phyloP scores from a whole-genome alignment of 1,140 invertebrate species.

The Bombus cullumanus region DNA sequence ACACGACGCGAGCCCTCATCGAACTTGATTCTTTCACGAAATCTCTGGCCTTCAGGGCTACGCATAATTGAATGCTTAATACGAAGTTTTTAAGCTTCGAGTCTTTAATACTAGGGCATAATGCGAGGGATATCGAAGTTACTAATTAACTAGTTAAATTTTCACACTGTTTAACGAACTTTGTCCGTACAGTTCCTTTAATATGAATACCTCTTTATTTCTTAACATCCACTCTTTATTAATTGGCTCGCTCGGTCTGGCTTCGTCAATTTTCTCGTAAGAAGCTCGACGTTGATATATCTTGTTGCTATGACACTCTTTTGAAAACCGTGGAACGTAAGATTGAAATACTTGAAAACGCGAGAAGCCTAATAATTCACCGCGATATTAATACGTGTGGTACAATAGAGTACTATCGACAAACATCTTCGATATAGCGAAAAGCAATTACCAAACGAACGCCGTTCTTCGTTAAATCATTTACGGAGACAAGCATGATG shows the following conservation, averaged over 20 bases:
- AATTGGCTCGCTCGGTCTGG: too few species aligned
- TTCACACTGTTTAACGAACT: background rate
- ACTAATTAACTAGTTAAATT: constrained; percentile 21
- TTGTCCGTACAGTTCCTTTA: background rate
- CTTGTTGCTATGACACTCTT: too few species aligned
- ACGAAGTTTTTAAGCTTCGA: background rate
- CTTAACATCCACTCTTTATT: background rate
- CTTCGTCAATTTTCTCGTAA: background rate
- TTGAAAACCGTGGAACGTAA: too few species aligned
- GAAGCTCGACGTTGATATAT: background rate
- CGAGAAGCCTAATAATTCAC: too few species aligned
- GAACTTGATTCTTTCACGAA: background rate
- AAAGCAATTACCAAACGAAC: too few species aligned
- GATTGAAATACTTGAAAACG: too few species aligned
- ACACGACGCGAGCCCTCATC: background rate
- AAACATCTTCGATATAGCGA: too few species aligned
- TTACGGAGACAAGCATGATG: background rate
- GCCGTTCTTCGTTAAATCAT: background rate
- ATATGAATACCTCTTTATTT: background rate
- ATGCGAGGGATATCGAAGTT: background rate
- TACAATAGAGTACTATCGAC: too few species aligned
- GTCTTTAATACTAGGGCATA: background rate
- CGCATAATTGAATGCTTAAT: constrained; percentile 23
- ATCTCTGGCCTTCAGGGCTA: background rate
- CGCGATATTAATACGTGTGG: too few species aligned